Conservation (phyloP, 2,888 invertebrate genomes). For the Tridacna gigas region DNA sequence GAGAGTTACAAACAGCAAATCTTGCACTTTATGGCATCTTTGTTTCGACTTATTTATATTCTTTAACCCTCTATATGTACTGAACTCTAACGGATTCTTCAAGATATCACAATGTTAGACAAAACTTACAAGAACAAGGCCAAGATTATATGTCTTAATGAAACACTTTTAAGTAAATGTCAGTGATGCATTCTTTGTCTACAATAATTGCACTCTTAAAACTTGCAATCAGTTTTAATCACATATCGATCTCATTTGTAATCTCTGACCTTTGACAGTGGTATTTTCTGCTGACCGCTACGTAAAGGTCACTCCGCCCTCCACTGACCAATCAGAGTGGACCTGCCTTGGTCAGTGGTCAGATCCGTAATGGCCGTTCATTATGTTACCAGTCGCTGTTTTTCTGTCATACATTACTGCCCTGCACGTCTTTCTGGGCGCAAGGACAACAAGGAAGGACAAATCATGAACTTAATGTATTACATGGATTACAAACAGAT, state of each 20-base stretch:
- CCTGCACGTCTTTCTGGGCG: conserved; percentile 8
- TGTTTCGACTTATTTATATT: no score
- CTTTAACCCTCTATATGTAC: no score
- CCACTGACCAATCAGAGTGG: conserved; percentile 49
- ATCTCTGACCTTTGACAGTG: conserved; percentile 27
- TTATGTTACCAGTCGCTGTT: conserved; percentile 32
- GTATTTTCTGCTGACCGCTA: conserved; percentile 42
- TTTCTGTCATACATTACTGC: neutral
- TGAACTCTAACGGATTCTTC: no score
- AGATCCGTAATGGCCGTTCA: conserved; percentile 58
- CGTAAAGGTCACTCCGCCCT: conserved; percentile 48
- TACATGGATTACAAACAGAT: conserved; percentile 4
- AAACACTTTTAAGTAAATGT: no score
- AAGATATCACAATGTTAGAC: no score
- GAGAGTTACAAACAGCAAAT: no score
- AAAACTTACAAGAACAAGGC: no score
- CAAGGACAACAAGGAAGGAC: neutral
- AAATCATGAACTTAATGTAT: neutral
- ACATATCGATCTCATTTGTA: conserved; percentile 29
- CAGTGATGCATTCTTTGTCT: neutral
- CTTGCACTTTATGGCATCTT: no score
- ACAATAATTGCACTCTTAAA: conserved; percentile 1
- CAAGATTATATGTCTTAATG: no score
- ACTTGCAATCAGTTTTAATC: conserved; percentile 19
- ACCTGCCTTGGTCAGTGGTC: conserved; percentile 46